A percentile compares a stretch with the other conserved stretches of the same genome.
phyloP scores from a whole-genome alignment of 2,113 vertebrate species.

The Podarcis raffonei region DNA sequence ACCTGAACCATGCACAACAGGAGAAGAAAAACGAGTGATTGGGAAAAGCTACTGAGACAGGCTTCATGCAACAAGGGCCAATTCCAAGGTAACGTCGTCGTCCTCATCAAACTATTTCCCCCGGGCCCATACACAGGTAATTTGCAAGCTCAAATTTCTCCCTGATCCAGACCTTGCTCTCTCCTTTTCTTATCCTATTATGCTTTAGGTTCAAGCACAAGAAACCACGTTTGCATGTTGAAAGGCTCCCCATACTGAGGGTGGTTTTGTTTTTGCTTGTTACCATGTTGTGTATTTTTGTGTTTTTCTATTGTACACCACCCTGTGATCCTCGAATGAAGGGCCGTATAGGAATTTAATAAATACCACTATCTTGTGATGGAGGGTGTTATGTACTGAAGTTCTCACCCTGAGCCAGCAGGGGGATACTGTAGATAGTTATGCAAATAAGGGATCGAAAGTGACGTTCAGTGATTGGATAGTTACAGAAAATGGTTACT shows the following conservation, averaged over 20 bases:
- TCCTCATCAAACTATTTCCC: not conserved
- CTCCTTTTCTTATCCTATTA: not conserved
- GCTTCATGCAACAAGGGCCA: slow-evolving; percentile 38
- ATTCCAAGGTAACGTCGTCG: not conserved
- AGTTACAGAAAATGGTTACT: too few species aligned
- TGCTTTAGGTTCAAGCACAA: not conserved
- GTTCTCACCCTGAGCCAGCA: too few species aligned
- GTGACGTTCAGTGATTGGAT: too few species aligned
- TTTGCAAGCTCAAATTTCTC: not conserved
- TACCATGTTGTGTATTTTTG: too few species aligned
- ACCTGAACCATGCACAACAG: not conserved
- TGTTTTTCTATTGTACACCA: too few species aligned
- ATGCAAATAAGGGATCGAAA: too few species aligned
- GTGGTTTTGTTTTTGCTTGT: too few species aligned
- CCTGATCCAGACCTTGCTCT: not conserved
- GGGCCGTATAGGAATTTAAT: too few species aligned
- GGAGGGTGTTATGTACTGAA: not conserved
- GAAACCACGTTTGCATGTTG: not conserved
- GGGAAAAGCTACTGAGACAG: slow-evolving; percentile 12
- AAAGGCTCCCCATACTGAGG: not conserved
- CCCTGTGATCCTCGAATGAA: too few species aligned
- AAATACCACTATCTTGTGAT: not conserved
- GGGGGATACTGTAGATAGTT: too few species aligned
- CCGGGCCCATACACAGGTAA: not conserved
- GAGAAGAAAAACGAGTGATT: not conserved